Evolutionary conservation across 1,140 invertebrate species (phyloP).

Genomic region (Drosophila sucinea): DNA sequence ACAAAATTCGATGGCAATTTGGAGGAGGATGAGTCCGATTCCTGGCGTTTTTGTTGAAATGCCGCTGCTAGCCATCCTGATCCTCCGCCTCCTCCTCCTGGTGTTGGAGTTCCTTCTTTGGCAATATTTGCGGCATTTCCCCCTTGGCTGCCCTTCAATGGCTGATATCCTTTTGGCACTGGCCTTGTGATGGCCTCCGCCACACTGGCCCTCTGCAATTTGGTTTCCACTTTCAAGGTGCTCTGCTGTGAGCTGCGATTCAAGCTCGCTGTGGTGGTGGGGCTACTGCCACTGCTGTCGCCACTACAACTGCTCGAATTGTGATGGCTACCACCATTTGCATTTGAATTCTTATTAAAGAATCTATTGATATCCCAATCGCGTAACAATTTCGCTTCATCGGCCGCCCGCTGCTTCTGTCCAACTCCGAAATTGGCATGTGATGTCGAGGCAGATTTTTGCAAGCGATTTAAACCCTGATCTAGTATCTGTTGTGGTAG

Average conservation of each 20-base stretch:
- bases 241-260: conserved; percentile 71
- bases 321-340: conserved; percentile 3
- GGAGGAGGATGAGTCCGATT: conserved; percentile 84
- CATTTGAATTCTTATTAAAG: conserved; percentile 85
- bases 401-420: conserved; percentile 36
- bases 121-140: conserved; percentile 51
- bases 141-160: conserved; percentile 55
- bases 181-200: conserved; percentile 68
- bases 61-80: conserved; percentile 19
- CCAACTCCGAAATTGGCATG: conserved; percentile 51
- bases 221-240: conserved; percentile 74
- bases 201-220: conserved; percentile 72
- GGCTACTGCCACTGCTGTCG: conserved; percentile 37
- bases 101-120: conserved; percentile 48
- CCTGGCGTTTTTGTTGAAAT: conserved; percentile 85
- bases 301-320: conserved; percentile 14
- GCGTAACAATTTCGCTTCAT: conserved; percentile 85
- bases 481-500: conserved; percentile 73
- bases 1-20: conserved; percentile 88
- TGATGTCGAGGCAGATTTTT: conserved; percentile 82
- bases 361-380: conserved; percentile 93
- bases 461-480: conserved; percentile 76
- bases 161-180: conserved; percentile 75
- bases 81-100: conserved; percentile 14
- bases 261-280: conserved; percentile 61